phyloP scores from a whole-genome alignment of 2,888 invertebrate genomes.

The Brachyptera risi region DNA sequence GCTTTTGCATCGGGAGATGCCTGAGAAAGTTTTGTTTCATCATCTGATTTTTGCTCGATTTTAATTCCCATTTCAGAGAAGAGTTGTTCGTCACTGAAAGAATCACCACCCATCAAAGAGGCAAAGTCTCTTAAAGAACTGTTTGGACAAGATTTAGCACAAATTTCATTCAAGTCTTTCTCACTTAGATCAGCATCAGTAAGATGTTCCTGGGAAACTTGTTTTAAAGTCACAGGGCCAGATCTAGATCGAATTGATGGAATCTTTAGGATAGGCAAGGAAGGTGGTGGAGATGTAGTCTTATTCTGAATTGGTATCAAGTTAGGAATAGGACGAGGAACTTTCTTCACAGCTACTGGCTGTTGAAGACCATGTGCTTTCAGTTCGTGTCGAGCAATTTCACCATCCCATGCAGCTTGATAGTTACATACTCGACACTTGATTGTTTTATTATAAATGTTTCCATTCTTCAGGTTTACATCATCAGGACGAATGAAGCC shows the following conservation, averaged over 20 bases:
- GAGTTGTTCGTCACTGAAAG: slow-evolving; percentile 29
- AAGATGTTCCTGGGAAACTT: slow-evolving; percentile 1
- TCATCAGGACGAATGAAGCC: slow-evolving; percentile 40
- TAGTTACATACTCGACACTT: slow-evolving; percentile 42
- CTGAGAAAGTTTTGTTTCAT: slow-evolving; percentile 2
- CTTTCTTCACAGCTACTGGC: slow-evolving; percentile 40
- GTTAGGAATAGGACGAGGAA: slow-evolving; percentile 66
- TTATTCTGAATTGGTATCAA: slow-evolving; percentile 59
- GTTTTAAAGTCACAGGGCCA: slow-evolving; percentile 30
- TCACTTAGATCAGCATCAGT: slow-evolving; percentile 43
- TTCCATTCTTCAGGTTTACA: slow-evolving; percentile 34
- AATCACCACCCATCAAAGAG: slow-evolving; percentile 42
- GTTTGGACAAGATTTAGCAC: slow-evolving; percentile 45
- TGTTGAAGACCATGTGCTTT: slow-evolving; percentile 46
- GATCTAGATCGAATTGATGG: slow-evolving; percentile 22
- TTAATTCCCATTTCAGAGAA: slow-evolving; percentile 16
- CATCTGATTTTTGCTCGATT: slow-evolving; percentile 16
- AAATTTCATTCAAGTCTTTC: slow-evolving; percentile 48
- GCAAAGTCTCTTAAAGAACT: slow-evolving; percentile 55
- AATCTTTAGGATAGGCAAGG: slow-evolving; percentile 32
- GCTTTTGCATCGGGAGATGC: not conserved
- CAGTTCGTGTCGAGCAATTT: slow-evolving; percentile 53
- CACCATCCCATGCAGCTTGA: slow-evolving; percentile 43
- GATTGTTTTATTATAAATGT: slow-evolving; percentile 39
- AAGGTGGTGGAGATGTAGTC: slow-evolving; percentile 10